Evolutionary conservation across 2,113 vertebrate genomes (phyloP), one percentile per base, ranked within the genome.

Genomic region (Erythrolamprus reginae): DNA sequence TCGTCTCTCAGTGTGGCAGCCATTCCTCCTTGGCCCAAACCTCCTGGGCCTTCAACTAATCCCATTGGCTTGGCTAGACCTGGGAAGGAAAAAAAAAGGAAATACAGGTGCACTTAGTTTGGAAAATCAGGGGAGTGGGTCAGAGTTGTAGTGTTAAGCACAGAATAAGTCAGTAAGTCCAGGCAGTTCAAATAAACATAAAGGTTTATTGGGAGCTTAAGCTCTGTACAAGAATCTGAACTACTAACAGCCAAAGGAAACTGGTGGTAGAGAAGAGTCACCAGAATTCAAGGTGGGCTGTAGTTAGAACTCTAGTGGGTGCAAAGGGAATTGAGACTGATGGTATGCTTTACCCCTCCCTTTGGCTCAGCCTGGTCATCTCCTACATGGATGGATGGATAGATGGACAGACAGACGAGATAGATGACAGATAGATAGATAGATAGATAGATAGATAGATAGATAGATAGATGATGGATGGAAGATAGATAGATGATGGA

Each of bases 41-140:
- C 99, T 50, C 99, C 98, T 0, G 99, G 99, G 17, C 99, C 99
- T 96, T 99, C 99, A 92, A 99, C 98, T 95, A 99, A 97, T 89
- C 99, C 99, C 92, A 99, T 99, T 82, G 99, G 98, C 93, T 99
- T 99, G 19, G 99, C 99, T 58, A 99, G 96, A 95, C 99, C 99
- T 99, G 94, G 58, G 89, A 47, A 45, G 33, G 0, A 5, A 3
- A 90, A 92, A 89, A 45, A 42, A 28, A 21, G 70, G 33, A 77
- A 42, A 42, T 42, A 21, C 1, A 21, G 33, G 19, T 10, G 17
- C 17, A 10, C 17, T 42, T 38, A 10, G 17, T 77, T 77, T 77
- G 3, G 70, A 77, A 77, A 77, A 77, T 77, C 33, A 77, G 7
- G 17, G 33, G 33, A 77, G 70, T 21, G 70, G 17, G 33, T 77